Conservation (phyloP, 2,113 vertebrate species). For the Hippocampus guttulatus region DNA sequence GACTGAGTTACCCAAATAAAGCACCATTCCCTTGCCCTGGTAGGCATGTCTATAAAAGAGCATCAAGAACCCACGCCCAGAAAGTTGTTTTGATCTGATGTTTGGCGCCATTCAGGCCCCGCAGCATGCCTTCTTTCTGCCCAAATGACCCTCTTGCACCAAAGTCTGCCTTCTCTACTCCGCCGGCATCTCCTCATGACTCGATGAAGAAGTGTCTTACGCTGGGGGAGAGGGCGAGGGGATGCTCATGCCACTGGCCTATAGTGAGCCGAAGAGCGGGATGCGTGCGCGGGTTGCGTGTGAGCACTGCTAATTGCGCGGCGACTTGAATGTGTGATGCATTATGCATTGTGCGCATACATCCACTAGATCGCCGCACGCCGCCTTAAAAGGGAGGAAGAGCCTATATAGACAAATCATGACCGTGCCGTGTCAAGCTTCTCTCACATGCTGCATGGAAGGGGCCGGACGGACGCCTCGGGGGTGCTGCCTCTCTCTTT, state of each 20-base stretch:
- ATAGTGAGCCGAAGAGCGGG: constrained; percentile 10
- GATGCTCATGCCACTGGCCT: constrained; percentile 26
- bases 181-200: constrained; percentile 51
- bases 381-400: constrained; percentile 29
- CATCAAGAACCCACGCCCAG: no score
- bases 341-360: constrained; percentile 59
- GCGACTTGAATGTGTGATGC: constrained; percentile 37
- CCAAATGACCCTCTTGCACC: neutral
- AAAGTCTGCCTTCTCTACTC: constrained; percentile 30
- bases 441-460: constrained; percentile 25
- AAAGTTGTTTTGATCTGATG: no score
- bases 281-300: constrained; percentile 42
- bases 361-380: constrained; percentile 18
- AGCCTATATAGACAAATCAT: constrained; percentile 23
- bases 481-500: constrained; percentile 40
- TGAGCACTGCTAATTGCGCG: constrained; percentile 58
- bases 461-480: constrained; percentile 19
- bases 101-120: neutral
- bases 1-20: no score
- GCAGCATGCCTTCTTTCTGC: neutral
- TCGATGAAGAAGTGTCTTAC: constrained; percentile 22
- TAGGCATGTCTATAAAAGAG: no score
- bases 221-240: constrained; percentile 19
- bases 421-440: constrained; percentile 30
- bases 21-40: no score